phyloP scores from a whole-genome alignment of 1,140 invertebrate genomes.

The Apis laboriosa region DNA sequence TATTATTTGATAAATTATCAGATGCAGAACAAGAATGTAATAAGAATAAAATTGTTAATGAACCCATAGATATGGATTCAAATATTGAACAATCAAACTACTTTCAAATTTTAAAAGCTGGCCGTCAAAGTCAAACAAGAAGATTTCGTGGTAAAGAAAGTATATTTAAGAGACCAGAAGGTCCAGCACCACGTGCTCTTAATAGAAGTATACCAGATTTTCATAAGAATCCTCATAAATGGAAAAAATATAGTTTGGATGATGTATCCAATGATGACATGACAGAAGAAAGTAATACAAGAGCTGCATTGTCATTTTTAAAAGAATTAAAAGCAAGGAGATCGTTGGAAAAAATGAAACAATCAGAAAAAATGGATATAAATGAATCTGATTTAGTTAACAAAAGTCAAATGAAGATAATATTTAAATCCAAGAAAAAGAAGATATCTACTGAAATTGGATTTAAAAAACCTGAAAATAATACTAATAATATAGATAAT shows the following conservation, averaged over 20 bases:
- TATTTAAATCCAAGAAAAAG: constrained; percentile 66
- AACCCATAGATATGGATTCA: not conserved
- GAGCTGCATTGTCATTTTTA: constrained; percentile 87
- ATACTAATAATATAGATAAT: not conserved
- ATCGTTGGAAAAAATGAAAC: constrained; percentile 63
- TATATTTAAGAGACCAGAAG: constrained; percentile 87
- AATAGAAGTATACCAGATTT: constrained; percentile 84
- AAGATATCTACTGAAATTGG: constrained; percentile 58
- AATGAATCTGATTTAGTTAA: constrained; percentile 55
- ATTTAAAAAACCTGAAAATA: constrained; percentile 64
- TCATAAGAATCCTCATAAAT: constrained; percentile 88
- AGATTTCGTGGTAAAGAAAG: constrained; percentile 85
- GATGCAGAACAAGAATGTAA: constrained; percentile 65
- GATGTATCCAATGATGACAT: constrained; percentile 87
- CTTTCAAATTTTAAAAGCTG: not conserved
- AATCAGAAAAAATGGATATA: constrained; percentile 71
- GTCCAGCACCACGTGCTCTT: constrained; percentile 82
- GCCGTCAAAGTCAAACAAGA: constrained; percentile 56
- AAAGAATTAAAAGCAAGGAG: constrained; percentile 84
- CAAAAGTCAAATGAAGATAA: constrained; percentile 51
- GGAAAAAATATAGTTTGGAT: constrained; percentile 87
- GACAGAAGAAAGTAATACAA: constrained; percentile 87
- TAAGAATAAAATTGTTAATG: not conserved
- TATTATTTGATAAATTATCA: constrained; percentile 75
- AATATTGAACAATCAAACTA: not conserved